Evolutionary conservation across 2,888 invertebrate species (phyloP).

Genomic region (Erynnis tages): DNA sequence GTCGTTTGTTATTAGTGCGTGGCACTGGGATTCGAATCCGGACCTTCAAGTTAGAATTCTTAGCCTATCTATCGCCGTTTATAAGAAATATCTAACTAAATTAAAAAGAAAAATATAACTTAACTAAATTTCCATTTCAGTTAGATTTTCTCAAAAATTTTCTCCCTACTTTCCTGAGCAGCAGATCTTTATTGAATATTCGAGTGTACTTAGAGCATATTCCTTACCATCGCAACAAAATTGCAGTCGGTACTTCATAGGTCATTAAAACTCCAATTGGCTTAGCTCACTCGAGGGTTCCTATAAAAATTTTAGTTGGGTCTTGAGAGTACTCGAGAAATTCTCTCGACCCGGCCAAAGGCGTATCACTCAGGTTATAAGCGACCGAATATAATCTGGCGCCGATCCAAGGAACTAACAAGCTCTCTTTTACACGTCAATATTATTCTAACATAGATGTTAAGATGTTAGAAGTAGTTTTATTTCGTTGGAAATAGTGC

Average conservation of each 20-base stretch:
- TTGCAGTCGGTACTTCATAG: slow-evolving; percentile 17
- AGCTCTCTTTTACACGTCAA: slow-evolving; percentile 24
- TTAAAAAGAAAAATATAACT: no score
- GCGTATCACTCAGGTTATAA: slow-evolving; percentile 28
- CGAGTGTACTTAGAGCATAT: slow-evolving; percentile 6
- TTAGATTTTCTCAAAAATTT: no score
- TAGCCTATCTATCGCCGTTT: no score
- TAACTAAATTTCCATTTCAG: no score
- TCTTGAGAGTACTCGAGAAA: slow-evolving; percentile 23
- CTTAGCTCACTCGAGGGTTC: slow-evolving; percentile 19
- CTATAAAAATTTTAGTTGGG: slow-evolving; percentile 26
- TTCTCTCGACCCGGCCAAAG: slow-evolving; percentile 22
- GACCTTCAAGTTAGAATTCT: no score
- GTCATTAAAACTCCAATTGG: slow-evolving; percentile 26
- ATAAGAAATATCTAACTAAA: no score
- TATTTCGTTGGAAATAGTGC: not conserved
- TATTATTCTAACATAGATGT: slow-evolving; percentile 17
- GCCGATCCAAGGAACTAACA: slow-evolving; percentile 21
- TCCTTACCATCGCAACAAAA: slow-evolving; percentile 8
- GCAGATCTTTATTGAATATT: no score
- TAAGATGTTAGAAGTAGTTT: slow-evolving; percentile 1
- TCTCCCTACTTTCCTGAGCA: no score
- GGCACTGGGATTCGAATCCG: no score
- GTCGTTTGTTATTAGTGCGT: no score
- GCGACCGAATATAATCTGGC: slow-evolving; percentile 26